Evolutionary conservation across 2,113 vertebrate genomes (phyloP), one percentile per base, ranked within the genome.

Genomic region (Zosterops hypoxanthus): DNA sequence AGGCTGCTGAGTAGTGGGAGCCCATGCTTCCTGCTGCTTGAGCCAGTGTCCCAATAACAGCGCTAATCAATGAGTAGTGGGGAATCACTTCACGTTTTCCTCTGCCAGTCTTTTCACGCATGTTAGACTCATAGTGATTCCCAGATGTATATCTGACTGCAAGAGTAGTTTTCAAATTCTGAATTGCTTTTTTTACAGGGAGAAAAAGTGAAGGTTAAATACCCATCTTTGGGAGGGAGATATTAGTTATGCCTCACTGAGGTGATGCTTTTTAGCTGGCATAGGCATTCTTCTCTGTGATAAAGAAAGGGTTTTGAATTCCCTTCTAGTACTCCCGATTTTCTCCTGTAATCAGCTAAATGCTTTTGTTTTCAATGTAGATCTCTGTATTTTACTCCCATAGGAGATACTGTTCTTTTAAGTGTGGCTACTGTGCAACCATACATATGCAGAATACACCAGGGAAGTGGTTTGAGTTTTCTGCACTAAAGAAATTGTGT

Each of bases 391-490:
- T 68, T 80, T 52, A 72, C 17, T 91, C 5, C 36, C 7, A 2
- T 33, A 36, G 33, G 25, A 73, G 16, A 16, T 3, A 15, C 3
- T 46, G 70, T 44, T 17, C 47, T 82, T 88, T 39, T 34, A 72
- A 81, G 31, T 2, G 1, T 57, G 78, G 25, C 68, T 69, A 14
- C 70, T 55, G 28, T 55, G 23, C 33, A 60, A 5, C 25, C 1
- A 3, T 2, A 22, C 3, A 0, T 19, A 13, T 3, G 13, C 16
- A 57, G 55, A 68, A 44, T 9, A 12, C 26, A n/a, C 22, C 3
- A 12, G 25, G 42, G 31, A 86, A 20, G 36, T 52, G 18, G 36
- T 91, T 78, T 81, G 72, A 3, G 41, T 86, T 95, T 84, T 83
- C 55, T 60, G 14, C 41, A 83, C 49, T 20, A 15, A 72, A 56